phyloP scores from a whole-genome alignment of 2,888 invertebrate species.

The Nyleta sp. region DNA sequence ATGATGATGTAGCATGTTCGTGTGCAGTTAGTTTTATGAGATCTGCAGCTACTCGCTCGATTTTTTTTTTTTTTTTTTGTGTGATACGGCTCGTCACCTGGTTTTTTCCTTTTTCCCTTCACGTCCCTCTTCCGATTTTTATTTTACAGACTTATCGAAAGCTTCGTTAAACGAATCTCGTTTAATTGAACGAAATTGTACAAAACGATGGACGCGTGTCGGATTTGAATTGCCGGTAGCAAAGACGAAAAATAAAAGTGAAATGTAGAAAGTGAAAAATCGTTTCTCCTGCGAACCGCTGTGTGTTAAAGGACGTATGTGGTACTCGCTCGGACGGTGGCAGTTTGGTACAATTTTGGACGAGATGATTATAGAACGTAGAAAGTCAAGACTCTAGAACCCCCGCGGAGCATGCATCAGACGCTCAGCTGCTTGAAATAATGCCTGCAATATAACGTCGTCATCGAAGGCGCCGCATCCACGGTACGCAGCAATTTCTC shows the following conservation, averaged over 20 bases:
- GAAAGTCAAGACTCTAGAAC: conserved; percentile 58
- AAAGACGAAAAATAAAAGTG: conserved; percentile 7
- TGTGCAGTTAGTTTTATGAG: too few species aligned
- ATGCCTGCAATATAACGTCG: conserved; percentile 92
- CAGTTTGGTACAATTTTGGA: conserved; percentile 46
- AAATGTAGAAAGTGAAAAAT: neutral
- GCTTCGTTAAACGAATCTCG: too few species aligned
- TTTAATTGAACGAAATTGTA: too few species aligned
- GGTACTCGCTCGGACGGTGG: conserved; percentile 52
- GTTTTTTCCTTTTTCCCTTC: too few species aligned
- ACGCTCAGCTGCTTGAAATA: conserved; percentile 89
- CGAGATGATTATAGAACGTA: conserved; percentile 52
- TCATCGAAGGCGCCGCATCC: conserved; percentile 91
- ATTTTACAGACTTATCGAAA: too few species aligned
- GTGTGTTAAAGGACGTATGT: conserved; percentile 8
- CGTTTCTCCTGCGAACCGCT: conserved; percentile 11
- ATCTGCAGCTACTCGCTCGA: too few species aligned
- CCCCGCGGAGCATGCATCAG: conserved; percentile 68
- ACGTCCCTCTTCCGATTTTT: too few species aligned
- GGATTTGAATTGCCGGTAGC: neutral
- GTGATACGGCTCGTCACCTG: too few species aligned
- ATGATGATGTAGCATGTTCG: too few species aligned
- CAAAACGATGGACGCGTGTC: too few species aligned
- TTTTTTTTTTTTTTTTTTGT: too few species aligned
- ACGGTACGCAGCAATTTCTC: conserved; percentile 88